Conservation (phyloP, 2,888 invertebrate species). For the Melieria picta region DNA sequence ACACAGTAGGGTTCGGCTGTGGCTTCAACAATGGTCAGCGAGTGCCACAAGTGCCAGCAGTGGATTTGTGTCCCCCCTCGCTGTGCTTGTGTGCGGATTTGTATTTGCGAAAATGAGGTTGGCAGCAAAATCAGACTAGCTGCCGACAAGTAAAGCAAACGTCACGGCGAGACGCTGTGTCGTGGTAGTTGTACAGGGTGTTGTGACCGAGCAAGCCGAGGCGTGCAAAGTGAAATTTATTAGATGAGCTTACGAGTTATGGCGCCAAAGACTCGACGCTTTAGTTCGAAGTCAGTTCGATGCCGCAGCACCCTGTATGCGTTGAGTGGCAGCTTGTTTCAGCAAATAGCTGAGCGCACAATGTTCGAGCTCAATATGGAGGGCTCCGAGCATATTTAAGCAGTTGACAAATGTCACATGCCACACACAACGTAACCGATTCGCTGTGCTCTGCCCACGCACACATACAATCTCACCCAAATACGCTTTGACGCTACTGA, state of each 20-base stretch:
- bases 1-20: background rate
- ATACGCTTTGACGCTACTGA: no score
- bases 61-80: background rate
- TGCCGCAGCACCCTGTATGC: background rate
- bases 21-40: background rate
- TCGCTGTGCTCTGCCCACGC: background rate
- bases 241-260: background rate
- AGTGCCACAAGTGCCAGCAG: constrained; percentile 1
- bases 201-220: no score
- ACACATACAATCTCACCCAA: background rate
- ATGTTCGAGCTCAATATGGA: no score
- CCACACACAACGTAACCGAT: background rate
- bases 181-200: no score
- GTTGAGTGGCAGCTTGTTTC: background rate
- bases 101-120: background rate
- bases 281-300: background rate
- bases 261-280: background rate
- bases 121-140: no score
- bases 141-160: no score
- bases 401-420: constrained; percentile 11
- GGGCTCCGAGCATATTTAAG: background rate
- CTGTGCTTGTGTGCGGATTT: background rate
- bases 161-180: no score
- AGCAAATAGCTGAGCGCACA: background rate
- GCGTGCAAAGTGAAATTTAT: no score